phyloP scores from a whole-genome alignment of 2,888 invertebrate genomes.

The Lacanobia wlatinum region DNA sequence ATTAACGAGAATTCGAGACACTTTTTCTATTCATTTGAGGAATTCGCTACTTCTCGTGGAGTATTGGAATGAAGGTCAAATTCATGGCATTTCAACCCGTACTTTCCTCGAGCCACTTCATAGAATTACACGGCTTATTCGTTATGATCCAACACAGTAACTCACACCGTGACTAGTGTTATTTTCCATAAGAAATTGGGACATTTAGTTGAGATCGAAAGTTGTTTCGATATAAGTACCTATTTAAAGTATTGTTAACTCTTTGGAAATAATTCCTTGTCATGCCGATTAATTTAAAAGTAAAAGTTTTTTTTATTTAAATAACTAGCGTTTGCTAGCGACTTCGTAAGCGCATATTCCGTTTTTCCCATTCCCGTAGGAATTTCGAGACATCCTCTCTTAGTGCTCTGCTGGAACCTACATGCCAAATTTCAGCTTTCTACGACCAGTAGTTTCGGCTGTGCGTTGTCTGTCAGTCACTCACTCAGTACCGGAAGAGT shows the following conservation, averaged over 20 bases:
- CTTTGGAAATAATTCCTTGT: conserved; percentile 7
- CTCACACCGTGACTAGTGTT: conserved; percentile 74
- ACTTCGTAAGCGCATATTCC: no score
- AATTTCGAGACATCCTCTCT: no score
- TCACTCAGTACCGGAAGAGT: no score
- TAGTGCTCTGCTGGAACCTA: no score
- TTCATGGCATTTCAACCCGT: conserved; percentile 66
- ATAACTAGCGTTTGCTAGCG: no score
- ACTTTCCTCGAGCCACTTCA: conserved; percentile 81
- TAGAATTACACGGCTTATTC: conserved; percentile 82
- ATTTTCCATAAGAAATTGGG: conserved; percentile 74
- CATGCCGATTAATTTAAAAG: conserved; percentile 12
- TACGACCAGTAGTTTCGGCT: no score
- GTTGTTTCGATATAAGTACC: conserved; percentile 49
- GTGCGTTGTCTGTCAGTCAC: no score
- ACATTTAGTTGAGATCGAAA: conserved; percentile 72
- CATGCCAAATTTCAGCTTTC: no score
- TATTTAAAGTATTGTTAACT: conserved; percentile 14
- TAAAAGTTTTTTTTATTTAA: background rate
- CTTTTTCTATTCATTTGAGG: conserved; percentile 46
- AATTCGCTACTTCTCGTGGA: conserved; percentile 25
- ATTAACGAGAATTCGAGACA: conserved; percentile 40
- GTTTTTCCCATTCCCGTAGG: no score
- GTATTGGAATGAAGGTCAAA: conserved; percentile 59
- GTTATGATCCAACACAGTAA: conserved; percentile 77